Evolutionary conservation across 1,140 invertebrate species (phyloP).

Genomic region (Drosophila obscura): DNA sequence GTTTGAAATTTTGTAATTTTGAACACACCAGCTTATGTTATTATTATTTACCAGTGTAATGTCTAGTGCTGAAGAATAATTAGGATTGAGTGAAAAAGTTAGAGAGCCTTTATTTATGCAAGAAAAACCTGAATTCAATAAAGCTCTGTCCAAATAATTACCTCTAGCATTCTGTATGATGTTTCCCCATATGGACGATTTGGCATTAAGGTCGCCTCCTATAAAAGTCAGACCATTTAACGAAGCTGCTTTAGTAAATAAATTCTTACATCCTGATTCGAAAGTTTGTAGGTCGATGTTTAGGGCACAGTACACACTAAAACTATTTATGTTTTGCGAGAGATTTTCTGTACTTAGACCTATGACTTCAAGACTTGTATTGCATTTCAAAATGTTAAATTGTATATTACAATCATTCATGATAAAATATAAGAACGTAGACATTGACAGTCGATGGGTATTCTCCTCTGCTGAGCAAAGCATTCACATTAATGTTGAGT

Average conservation of each 20-base stretch:
- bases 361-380: no score
- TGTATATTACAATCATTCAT: no score
- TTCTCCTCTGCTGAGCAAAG: no score
- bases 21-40: not conserved
- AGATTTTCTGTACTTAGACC: no score
- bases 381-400: no score
- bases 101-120: constrained; percentile 3
- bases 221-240: not conserved
- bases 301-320: not conserved
- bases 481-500: no score
- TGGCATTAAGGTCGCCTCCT: not conserved
- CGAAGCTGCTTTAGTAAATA: not conserved
- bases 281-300: not conserved
- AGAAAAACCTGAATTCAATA: not conserved
- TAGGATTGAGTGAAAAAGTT: not conserved
- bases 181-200: not conserved
- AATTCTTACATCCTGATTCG: not conserved
- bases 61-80: not conserved
- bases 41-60: not conserved
- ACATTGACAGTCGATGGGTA: no score
- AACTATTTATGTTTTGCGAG: not conserved
- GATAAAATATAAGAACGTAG: no score
- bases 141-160: not conserved
- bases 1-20: no score
- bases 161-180: not conserved